Evolutionary conservation across 2,888 invertebrate species (phyloP).

Genomic region (Creontiades dilutus): DNA sequence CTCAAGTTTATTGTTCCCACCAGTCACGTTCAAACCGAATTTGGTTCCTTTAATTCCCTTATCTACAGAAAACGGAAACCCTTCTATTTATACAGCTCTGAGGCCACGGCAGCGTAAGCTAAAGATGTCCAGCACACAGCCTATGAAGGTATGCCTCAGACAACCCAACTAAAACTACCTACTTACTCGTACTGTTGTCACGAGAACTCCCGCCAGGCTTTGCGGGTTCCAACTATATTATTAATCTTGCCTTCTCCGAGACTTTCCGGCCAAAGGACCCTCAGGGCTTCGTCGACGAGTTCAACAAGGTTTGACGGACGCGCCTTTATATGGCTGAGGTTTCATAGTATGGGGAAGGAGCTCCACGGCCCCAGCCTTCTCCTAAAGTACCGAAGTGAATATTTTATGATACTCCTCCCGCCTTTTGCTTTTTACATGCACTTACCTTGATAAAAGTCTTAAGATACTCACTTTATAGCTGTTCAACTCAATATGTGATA

Average conservation of each 20-base stretch:
- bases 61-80: too few relatives aligned
- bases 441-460: background rate
- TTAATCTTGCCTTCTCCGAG: background rate
- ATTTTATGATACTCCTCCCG: background rate
- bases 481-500: background rate
- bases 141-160: background rate
- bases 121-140: background rate
- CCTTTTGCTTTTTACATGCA: background rate
- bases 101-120: background rate
- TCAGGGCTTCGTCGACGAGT: background rate
- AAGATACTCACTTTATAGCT: background rate
- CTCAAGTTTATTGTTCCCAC: too few relatives aligned
- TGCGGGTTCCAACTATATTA: background rate
- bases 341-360: background rate
- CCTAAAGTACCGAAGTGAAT: background rate
- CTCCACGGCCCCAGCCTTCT: background rate
- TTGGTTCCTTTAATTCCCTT: too few relatives aligned
- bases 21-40: too few relatives aligned
- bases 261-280: background rate
- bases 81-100: background rate
- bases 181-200: background rate
- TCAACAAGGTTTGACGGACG: conserved; percentile 20
- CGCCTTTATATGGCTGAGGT: conserved; percentile 8
- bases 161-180: conserved; percentile 14
- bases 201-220: background rate